These are phyloP conservation scores for Sisor rabdophorus DNA, from an alignment of 2,113 vertebrate genomes.

Conservation along the genomic window DNA sequence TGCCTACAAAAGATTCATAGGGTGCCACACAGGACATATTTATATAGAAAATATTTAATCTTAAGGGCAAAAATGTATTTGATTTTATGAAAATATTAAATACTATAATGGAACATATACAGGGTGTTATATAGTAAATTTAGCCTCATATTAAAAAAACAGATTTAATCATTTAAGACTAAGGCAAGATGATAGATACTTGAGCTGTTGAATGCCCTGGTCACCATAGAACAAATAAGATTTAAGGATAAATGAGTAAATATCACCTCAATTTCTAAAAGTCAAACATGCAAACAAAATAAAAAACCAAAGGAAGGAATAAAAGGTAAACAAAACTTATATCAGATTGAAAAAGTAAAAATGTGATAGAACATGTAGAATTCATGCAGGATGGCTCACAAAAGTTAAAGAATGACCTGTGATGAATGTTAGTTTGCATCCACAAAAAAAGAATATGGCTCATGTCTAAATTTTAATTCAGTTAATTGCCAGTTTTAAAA, in stretches of 20 bases:
- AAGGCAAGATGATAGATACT: conserved; percentile 35
- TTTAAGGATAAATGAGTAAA: conserved; percentile 47
- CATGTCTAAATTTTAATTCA: neutral
- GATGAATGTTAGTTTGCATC: conserved; percentile 72
- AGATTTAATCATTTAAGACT: neutral
- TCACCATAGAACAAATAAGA: conserved; percentile 30
- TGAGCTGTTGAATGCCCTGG: neutral
- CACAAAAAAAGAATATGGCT: conserved; percentile 30
- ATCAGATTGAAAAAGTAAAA: conserved; percentile 37
- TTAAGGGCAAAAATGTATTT: conserved; percentile 38
- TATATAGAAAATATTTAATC: conserved; percentile 34
- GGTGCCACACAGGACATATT: conserved; percentile 43
- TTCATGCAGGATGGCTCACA: conserved; percentile 68
- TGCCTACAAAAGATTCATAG: conserved; percentile 21
- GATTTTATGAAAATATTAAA: neutral
- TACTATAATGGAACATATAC: neutral
- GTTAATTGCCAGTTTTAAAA: neutral
- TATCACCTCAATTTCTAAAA: conserved; percentile 39
- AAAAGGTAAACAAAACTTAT: conserved; percentile 50
- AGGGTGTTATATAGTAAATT: neutral
- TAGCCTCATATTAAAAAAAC: neutral
- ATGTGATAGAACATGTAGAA: conserved; percentile 59
- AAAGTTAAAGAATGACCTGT: conserved; percentile 60
- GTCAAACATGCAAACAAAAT: conserved; percentile 62
- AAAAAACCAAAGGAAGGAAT: conserved; percentile 51